phyloP scores from a whole-genome alignment of 2,113 vertebrate genomes.

The Rallus limicola region DNA sequence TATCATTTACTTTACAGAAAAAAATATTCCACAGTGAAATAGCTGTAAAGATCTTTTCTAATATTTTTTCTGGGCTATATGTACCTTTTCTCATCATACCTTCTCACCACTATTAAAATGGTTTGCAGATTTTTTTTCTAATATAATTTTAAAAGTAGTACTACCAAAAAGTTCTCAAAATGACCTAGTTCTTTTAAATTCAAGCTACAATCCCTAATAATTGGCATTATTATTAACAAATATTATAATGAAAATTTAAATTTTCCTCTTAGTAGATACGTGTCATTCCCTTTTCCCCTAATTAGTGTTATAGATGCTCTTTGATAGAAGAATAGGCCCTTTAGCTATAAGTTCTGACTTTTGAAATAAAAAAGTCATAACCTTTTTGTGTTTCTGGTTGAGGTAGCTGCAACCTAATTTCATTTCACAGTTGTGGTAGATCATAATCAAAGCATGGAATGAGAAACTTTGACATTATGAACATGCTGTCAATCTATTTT shows the following conservation, averaged over 20 bases:
- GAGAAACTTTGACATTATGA: not conserved
- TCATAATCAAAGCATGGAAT: not conserved
- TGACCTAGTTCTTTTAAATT: not conserved
- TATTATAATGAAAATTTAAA: conserved; percentile 33
- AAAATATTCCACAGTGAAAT: not conserved
- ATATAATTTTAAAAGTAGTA: not conserved
- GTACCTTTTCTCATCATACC: not conserved
- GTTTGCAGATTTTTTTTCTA: not conserved
- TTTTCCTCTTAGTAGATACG: not conserved
- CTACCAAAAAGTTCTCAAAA: not conserved
- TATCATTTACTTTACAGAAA: not conserved
- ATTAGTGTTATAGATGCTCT: conserved; percentile 52
- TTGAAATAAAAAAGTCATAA: conserved; percentile 48
- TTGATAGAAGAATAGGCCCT: conserved; percentile 33
- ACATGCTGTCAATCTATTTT: not conserved
- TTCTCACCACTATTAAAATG: not conserved
- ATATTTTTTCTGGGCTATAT: not conserved
- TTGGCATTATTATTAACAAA: conserved; percentile 4
- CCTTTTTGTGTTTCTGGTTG: conserved; percentile 53
- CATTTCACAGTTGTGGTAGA: not conserved
- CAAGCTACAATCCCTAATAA: not conserved
- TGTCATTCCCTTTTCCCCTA: conserved; percentile 56
- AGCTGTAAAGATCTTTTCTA: not conserved
- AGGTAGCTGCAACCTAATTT: conserved; percentile 12
- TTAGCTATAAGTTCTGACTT: conserved; percentile 53